A percentile compares a stretch with the other conserved stretches of the same genome.
Conservation (phyloP, 2,113 vertebrate genomes). For the Prietella phreatophila region DNA sequence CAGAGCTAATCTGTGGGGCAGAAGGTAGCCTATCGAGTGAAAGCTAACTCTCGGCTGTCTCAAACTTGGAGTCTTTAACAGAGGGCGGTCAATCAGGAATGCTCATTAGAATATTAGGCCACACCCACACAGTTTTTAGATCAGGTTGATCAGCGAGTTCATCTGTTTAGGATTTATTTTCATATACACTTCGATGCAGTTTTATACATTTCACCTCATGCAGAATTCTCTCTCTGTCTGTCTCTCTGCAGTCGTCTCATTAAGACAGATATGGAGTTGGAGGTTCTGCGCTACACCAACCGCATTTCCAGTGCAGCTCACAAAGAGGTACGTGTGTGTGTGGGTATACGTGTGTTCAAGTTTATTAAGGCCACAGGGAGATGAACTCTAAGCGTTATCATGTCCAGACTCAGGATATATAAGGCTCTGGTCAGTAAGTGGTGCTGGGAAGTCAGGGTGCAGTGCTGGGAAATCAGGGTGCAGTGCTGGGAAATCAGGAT, state of each 20-base stretch:
- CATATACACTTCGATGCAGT: background rate
- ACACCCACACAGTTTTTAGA: background rate
- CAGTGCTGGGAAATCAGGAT: too few species aligned
- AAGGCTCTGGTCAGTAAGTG: background rate
- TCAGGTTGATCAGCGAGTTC: background rate
- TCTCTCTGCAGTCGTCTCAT: conserved; percentile 79
- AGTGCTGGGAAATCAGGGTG: too few species aligned
- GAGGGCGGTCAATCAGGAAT: background rate
- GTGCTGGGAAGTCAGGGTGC: background rate
- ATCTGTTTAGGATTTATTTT: background rate
- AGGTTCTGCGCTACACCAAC: conserved; percentile 95
- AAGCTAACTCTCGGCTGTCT: background rate
- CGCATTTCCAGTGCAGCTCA: conserved; percentile 95
- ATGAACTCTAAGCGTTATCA: background rate
- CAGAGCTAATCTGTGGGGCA: background rate
- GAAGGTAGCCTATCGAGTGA: background rate
- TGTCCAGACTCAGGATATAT: background rate
- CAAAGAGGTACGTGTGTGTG: conserved; percentile 79
- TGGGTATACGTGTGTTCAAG: background rate
- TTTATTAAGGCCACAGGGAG: background rate
- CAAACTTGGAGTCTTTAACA: background rate
- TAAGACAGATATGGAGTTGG: conserved; percentile 97
- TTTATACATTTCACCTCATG: background rate
- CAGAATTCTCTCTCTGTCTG: conserved; percentile 18
- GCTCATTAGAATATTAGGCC: conserved; percentile 2